phyloP scores from a whole-genome alignment of 1,140 invertebrate species.

The Eupristina koningsbergeri region DNA sequence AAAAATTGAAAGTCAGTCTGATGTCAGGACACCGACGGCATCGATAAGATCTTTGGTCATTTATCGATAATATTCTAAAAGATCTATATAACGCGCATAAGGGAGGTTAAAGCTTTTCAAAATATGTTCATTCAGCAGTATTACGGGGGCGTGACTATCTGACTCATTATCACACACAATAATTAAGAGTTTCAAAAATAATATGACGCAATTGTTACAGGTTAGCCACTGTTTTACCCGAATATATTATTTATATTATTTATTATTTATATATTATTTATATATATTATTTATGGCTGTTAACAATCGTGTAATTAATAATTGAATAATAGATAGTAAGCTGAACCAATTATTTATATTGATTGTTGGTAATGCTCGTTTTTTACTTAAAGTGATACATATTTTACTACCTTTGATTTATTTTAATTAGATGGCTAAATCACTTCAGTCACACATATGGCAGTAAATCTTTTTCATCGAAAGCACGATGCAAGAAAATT shows the following conservation, averaged over 20 bases:
- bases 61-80: not conserved
- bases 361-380: not conserved
- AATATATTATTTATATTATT: too few relatives aligned
- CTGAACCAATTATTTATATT: too few relatives aligned
- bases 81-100: not conserved
- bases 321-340: too few relatives aligned
- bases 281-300: not conserved
- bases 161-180: not conserved
- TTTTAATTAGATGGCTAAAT: too few relatives aligned
- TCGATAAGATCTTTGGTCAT: not conserved
- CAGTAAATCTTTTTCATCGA: too few relatives aligned
- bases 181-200: not conserved
- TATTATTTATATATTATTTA: too few relatives aligned
- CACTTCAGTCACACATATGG: too few relatives aligned
- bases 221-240: not conserved
- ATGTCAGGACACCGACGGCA: too few relatives aligned
- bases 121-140: not conserved
- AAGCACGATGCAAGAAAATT: too few relatives aligned
- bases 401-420: too few relatives aligned
- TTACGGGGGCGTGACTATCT: not conserved
- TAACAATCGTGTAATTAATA: not conserved
- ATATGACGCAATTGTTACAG: not conserved
- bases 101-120: too few relatives aligned
- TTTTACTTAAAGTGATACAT: not conserved
- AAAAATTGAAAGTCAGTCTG: too few relatives aligned